Evolutionary conservation across 2,888 invertebrate genomes (phyloP).

Genomic region (Noctuana brunneofusca): DNA sequence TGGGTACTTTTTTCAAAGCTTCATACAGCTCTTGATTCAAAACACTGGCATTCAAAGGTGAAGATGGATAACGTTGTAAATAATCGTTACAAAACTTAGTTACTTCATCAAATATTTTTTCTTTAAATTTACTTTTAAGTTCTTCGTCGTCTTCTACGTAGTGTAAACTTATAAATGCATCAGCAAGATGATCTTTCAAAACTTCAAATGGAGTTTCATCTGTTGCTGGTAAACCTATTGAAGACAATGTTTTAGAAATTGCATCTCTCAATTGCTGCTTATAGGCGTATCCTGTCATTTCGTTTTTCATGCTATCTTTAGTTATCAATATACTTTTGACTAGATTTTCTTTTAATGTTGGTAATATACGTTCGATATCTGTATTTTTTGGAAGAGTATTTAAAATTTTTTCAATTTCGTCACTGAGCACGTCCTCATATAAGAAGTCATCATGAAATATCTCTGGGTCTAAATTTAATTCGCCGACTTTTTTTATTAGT

Average conservation of each 20-base stretch:
- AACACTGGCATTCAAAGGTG: constrained; percentile 46
- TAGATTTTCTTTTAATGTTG: constrained; percentile 45
- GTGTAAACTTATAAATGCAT: constrained; percentile 59
- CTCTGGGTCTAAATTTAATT: constrained; percentile 56
- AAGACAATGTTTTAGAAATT: constrained; percentile 49
- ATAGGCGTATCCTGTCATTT: constrained; percentile 50
- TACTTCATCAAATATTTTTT: constrained; percentile 52
- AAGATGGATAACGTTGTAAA: constrained; percentile 47
- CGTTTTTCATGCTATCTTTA: constrained; percentile 47
- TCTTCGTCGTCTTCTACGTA: constrained; percentile 46
- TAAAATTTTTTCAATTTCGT: constrained; percentile 52
- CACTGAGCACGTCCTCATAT: constrained; percentile 51
- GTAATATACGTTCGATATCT: constrained; percentile 40
- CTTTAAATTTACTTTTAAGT: constrained; percentile 47
- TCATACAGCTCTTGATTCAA: constrained; percentile 51
- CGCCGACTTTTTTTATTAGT: constrained; percentile 51
- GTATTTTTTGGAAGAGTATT: constrained; percentile 40
- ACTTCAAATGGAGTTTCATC: constrained; percentile 52
- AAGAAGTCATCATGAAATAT: constrained; percentile 52
- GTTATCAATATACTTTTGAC: constrained; percentile 47
- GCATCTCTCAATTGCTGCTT: constrained; percentile 53
- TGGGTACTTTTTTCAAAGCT: too few species aligned
- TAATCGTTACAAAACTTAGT: constrained; percentile 54
- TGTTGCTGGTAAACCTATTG: constrained; percentile 42
- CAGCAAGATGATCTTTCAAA: constrained; percentile 57